Evolutionary conservation across 2,888 invertebrate species (phyloP).

Genomic region (Cheilosia variabilis): DNA sequence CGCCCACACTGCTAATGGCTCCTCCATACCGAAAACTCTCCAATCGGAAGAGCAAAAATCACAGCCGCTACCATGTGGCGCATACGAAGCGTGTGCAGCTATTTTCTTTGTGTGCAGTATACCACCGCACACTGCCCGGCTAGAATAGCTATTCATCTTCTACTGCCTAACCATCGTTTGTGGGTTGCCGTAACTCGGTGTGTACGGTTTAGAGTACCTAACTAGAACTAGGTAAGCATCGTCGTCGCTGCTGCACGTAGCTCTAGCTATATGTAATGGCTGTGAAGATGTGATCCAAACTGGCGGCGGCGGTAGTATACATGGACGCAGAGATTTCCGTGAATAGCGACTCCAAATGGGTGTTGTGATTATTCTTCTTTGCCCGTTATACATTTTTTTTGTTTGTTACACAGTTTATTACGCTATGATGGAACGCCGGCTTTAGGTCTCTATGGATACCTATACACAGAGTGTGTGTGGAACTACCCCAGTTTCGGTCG

Average conservation of each 20-base stretch:
- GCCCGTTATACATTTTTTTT: constrained; percentile 31
- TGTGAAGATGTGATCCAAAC: constrained; percentile 30
- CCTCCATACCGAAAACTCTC: constrained; percentile 5
- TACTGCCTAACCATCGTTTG: constrained; percentile 38
- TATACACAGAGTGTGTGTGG: neutral
- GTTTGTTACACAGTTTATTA: constrained; percentile 58
- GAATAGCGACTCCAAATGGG: constrained; percentile 57
- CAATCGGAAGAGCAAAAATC: constrained; percentile 30
- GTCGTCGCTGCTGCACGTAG: constrained; percentile 9
- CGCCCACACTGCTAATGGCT: constrained; percentile 43
- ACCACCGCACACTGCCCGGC: neutral
- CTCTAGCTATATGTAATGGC: neutral
- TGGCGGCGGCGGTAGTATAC: neutral
- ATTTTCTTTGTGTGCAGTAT: constrained; percentile 9
- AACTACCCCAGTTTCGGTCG: constrained; percentile 48
- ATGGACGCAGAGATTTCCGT: constrained; percentile 50
- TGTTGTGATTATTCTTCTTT: constrained; percentile 53
- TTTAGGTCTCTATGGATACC: constrained; percentile 36
- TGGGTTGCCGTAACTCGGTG: constrained; percentile 35
- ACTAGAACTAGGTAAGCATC: constrained; percentile 68
- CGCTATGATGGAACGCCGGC: constrained; percentile 57
- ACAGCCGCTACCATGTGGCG: constrained; percentile 20
- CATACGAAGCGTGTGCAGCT: constrained; percentile 9
- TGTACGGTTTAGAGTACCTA: constrained; percentile 23
- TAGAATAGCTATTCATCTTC: constrained; percentile 51